phyloP scores from a whole-genome alignment of 2,113 vertebrate species.

The Ploceus nigricollis region DNA sequence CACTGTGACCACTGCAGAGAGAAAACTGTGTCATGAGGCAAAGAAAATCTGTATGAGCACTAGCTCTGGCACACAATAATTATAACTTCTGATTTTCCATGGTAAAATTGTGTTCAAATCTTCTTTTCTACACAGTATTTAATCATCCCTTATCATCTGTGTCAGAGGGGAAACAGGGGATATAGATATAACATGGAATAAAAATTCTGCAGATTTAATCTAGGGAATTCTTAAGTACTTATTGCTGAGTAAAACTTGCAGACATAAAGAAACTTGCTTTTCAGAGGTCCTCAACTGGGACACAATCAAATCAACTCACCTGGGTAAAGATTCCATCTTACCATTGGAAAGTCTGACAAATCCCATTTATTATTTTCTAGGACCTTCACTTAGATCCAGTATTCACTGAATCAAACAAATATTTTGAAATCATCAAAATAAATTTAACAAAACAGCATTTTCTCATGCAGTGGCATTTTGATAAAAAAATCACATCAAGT shows the following conservation, averaged over 20 bases:
- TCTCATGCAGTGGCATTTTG: neutral
- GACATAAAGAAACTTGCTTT: neutral
- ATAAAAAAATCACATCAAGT: neutral
- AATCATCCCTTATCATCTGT: neutral
- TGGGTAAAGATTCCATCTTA: neutral
- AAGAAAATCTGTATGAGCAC: neutral
- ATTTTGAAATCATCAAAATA: neutral
- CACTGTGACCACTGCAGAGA: neutral
- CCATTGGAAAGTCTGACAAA: neutral
- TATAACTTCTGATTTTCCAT: neutral
- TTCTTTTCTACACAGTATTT: neutral
- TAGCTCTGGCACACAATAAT: neutral
- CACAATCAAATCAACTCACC: neutral
- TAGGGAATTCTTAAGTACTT: neutral
- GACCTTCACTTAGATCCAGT: neutral
- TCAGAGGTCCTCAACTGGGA: neutral
- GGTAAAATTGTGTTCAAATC: neutral
- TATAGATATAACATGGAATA: neutral
- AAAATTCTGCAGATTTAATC: neutral
- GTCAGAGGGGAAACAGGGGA: neutral
- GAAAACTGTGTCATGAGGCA: neutral
- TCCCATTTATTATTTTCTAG: neutral
- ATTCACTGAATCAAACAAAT: neutral
- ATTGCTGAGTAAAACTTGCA: neutral
- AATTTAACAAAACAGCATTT: neutral